phyloP scores from a whole-genome alignment of 2,888 invertebrate genomes.

The Julus scandinavius region DNA sequence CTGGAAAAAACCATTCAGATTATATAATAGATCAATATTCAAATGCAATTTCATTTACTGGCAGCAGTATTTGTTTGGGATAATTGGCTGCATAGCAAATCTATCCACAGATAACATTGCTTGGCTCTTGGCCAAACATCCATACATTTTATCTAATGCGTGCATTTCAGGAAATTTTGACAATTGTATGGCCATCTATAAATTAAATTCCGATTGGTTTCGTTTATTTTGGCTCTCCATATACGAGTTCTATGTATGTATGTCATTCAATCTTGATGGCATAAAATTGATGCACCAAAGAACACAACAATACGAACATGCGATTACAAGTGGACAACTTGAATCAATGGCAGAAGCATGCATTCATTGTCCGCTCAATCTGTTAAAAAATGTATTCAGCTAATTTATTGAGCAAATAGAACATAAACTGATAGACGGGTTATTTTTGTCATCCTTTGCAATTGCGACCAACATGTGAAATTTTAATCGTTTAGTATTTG shows the following conservation, averaged over 20 bases:
- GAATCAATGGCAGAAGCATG: too few relatives aligned
- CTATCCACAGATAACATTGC: background rate
- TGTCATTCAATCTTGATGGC: constrained; percentile 19
- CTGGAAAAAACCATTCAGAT: background rate
- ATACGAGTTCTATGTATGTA: background rate
- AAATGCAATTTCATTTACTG: constrained; percentile 33
- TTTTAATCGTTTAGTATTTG: too few relatives aligned
- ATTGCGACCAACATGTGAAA: too few relatives aligned
- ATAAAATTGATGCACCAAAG: background rate
- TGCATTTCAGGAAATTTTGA: background rate
- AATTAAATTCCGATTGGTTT: constrained; percentile 13
- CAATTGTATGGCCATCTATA: constrained; percentile 7
- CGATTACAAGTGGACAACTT: too few relatives aligned
- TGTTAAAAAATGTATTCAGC: too few relatives aligned
- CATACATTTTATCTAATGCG: background rate
- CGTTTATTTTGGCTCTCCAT: background rate
- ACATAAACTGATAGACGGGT: too few relatives aligned
- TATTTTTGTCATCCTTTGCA: too few relatives aligned
- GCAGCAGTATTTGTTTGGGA: constrained; percentile 20
- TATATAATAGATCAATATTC: constrained; percentile 27
- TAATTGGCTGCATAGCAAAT: constrained; percentile 3
- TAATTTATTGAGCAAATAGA: too few relatives aligned
- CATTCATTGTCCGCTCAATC: too few relatives aligned
- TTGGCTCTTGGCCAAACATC: background rate
- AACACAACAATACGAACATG: too few relatives aligned